phyloP scores from a whole-genome alignment of 2,888 invertebrate species.

The Idaea biselata region DNA sequence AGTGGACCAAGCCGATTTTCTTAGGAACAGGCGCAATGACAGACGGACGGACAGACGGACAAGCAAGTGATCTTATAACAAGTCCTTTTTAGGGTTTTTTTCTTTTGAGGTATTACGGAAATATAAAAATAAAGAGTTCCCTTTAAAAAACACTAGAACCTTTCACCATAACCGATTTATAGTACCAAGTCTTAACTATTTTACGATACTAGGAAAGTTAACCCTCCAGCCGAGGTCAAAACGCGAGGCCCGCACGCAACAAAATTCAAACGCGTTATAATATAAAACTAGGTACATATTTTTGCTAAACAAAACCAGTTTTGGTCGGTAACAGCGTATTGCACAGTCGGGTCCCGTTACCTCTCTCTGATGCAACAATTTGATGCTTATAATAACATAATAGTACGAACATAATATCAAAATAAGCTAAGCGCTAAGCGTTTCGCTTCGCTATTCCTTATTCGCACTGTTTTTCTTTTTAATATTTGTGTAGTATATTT shows the following conservation, averaged over 20 bases:
- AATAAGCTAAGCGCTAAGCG: background rate
- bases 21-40: too few species aligned
- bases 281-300: constrained; percentile 41
- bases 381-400: constrained; percentile 76
- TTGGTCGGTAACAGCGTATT: constrained; percentile 54
- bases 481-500: too few species aligned
- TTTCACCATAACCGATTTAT: too few species aligned
- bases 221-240: constrained; percentile 58
- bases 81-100: too few species aligned
- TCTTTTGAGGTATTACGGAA: too few species aligned
- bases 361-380: constrained; percentile 70
- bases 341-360: constrained; percentile 68
- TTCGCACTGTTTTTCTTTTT: too few species aligned
- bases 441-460: too few species aligned
- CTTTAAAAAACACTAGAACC: too few species aligned
- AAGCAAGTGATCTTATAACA: too few species aligned
- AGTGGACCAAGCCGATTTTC: too few species aligned
- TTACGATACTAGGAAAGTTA: constrained; percentile 47
- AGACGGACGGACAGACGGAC: too few species aligned
- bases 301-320: constrained; percentile 72
- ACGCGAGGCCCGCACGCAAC: constrained; percentile 58
- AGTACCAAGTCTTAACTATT: constrained; percentile 19
- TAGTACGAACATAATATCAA: constrained; percentile 53
- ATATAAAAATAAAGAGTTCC: too few species aligned
- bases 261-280: constrained; percentile 35